These are phyloP conservation scores for Parnassius orleans DNA, from an alignment of 2,888 invertebrate species.

Conservation along the genomic window DNA sequence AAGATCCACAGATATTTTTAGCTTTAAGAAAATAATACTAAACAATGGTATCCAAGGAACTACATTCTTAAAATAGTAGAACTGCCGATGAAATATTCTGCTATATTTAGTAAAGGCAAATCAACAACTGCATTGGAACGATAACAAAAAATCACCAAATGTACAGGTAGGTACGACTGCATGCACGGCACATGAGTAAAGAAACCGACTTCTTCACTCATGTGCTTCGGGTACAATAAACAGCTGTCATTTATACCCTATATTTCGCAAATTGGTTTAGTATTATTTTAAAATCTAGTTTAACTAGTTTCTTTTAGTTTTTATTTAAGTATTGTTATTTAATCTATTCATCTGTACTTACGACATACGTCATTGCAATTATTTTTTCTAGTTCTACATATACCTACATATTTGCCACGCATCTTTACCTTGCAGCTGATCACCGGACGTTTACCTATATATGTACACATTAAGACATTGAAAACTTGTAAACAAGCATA, in stretches of 20 bases:
- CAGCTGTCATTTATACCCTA: conserved; percentile 15
- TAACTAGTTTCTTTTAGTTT: conserved; percentile 5
- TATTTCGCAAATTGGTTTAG: conserved; percentile 18
- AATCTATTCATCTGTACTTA: conserved; percentile 5
- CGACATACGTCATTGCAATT: conserved; percentile 8
- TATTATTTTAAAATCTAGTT: conserved; percentile 14
- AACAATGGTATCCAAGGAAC: conserved; percentile 14
- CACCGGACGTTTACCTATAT: conserved; percentile 12
- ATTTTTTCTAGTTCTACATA: conserved; percentile 16
- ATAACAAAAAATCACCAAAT: conserved; percentile 7
- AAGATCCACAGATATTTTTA: not conserved
- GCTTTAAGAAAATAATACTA: conserved; percentile 4
- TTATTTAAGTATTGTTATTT: conserved; percentile 13
- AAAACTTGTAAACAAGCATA: conserved; percentile 13
- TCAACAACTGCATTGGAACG: not conserved
- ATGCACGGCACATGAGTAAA: not conserved
- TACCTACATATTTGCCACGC: conserved; percentile 20
- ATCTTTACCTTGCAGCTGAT: conserved; percentile 23
- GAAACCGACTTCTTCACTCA: no score
- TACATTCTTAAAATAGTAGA: conserved; percentile 17
- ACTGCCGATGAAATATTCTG: conserved; percentile 14
- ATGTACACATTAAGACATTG: not conserved
- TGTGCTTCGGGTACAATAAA: not conserved
- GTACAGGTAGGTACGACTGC: conserved; percentile 4
- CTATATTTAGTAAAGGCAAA: conserved; percentile 10